Base-by-base conservation (phyloP, 2,797 vertebrate genomes). In the Macropodus opercularis region DNA sequence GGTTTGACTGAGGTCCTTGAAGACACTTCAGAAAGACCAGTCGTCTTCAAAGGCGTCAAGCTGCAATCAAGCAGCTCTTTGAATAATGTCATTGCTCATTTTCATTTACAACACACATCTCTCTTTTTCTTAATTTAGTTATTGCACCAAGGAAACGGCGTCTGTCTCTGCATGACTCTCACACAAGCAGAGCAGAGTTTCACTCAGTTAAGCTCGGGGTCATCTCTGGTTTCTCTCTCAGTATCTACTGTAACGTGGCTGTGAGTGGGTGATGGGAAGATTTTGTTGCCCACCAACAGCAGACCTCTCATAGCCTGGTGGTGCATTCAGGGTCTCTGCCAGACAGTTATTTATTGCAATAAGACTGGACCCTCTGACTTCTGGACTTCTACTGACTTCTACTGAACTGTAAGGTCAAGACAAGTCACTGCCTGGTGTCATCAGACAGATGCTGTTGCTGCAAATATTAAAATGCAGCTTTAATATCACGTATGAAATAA, bases 201-300 rank as follows among this genome's bases (percentile, higher is more conserved):
- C 77, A 57, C 22, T 44, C 64, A 70, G 38, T 48, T 26, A 59
- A 49, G 55, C 35, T 72, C 44, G 2, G 46, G 40, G 17, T 31
- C 65, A 11, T 71, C 72, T 87, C 72, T 44, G 66, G 62, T 87
- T 80, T 77, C 79, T n/a, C 6, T 1, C 32, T 31, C 71, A 24
- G 42, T 12, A 3, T 73, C 62, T 50, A 52, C 71, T 63, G 35
- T 18, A 38, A 70, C 62, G 9, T 23, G 38, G 46, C 34, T 69
- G 73, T 60, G 55, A 31, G 10, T 1, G 22, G 19, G 6, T 22
- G 47, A 27, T 5, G 0, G 43, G 19, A 47, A 21, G 39, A 22
- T 61, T 59, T 39, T 36, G 70, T 78, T 81, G 77, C 72, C 76
- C 23, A 57, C 57, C 71, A 72, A 65, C 70, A 79, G 79, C 41